phyloP scores from a whole-genome alignment of 2,797 vertebrate genomes.

The Lateolabrax maculatus region DNA sequence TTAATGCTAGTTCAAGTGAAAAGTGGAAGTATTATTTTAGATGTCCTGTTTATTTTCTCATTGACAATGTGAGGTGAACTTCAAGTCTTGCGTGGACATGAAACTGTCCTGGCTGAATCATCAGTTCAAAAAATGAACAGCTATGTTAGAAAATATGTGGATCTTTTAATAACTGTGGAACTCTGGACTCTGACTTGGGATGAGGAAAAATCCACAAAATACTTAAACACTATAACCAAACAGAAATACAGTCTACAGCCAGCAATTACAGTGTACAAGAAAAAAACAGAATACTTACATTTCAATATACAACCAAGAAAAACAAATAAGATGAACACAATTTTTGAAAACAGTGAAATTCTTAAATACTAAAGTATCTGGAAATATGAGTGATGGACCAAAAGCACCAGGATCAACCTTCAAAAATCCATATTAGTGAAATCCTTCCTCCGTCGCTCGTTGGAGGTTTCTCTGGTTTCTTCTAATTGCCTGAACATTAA shows the following conservation, averaged over 20 bases:
- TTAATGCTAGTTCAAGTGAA: background rate
- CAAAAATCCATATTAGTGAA: background rate
- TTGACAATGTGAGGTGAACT: background rate
- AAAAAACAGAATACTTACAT: background rate
- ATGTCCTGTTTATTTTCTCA: background rate
- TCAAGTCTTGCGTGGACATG: background rate
- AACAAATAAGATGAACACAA: background rate
- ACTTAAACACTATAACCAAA: too few relatives aligned
- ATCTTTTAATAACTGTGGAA: background rate
- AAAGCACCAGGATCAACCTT: background rate
- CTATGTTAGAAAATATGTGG: background rate
- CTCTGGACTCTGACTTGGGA: too few relatives aligned
- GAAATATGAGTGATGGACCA: too few relatives aligned
- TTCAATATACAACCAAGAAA: background rate
- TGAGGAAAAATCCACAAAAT: too few relatives aligned
- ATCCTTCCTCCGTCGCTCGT: background rate
- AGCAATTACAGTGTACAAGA: too few relatives aligned
- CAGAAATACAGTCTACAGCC: too few relatives aligned
- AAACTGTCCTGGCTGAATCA: background rate
- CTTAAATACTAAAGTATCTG: background rate
- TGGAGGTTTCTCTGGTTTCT: background rate
- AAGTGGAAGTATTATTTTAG: too few relatives aligned
- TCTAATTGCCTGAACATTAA: slow-evolving; percentile 22
- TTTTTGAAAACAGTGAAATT: too few relatives aligned
- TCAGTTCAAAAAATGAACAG: background rate